Conservation (phyloP, 2,888 invertebrate genomes). For the Parnassius orleans region DNA sequence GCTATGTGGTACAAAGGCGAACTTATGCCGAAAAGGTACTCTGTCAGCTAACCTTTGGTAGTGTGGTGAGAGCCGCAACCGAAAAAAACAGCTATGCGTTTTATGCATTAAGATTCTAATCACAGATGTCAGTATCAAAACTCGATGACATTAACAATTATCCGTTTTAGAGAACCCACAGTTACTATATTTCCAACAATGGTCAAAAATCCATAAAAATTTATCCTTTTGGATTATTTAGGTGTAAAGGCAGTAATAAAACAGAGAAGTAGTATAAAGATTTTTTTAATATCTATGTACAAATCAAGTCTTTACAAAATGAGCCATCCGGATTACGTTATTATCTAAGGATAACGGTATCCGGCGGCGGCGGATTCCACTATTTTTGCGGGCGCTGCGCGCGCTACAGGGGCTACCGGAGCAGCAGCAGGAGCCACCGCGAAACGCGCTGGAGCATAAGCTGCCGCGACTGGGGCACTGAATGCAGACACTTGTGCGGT, state of each 20-base stretch:
- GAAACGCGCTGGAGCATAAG: constrained; percentile 36
- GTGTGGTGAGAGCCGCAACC: too few relatives aligned
- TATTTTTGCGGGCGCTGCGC: constrained; percentile 84
- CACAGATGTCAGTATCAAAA: too few relatives aligned
- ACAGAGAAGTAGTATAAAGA: constrained; percentile 37
- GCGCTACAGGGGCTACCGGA: constrained; percentile 76
- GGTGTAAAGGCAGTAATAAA: neutral
- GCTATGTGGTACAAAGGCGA: too few relatives aligned
- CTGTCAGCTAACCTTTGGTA: too few relatives aligned
- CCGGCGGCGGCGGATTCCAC: constrained; percentile 73
- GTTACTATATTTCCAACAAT: too few relatives aligned
- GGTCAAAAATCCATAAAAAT: neutral
- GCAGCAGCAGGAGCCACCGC: constrained; percentile 44
- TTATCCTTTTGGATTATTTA: neutral
- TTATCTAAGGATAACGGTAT: constrained; percentile 66
- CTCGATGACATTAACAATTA: too few relatives aligned
- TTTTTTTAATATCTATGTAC: constrained; percentile 56
- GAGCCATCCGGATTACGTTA: constrained; percentile 44
- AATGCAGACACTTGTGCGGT: constrained; percentile 41
- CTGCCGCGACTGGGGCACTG: constrained; percentile 44
- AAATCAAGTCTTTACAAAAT: constrained; percentile 62
- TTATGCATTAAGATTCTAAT: too few relatives aligned
- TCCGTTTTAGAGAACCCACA: too few relatives aligned
- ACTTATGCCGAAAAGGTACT: too few relatives aligned
- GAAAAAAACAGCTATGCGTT: too few relatives aligned